Base-by-base conservation (phyloP, 2,888 invertebrate species). In the Campopleginae sp. region DNA sequence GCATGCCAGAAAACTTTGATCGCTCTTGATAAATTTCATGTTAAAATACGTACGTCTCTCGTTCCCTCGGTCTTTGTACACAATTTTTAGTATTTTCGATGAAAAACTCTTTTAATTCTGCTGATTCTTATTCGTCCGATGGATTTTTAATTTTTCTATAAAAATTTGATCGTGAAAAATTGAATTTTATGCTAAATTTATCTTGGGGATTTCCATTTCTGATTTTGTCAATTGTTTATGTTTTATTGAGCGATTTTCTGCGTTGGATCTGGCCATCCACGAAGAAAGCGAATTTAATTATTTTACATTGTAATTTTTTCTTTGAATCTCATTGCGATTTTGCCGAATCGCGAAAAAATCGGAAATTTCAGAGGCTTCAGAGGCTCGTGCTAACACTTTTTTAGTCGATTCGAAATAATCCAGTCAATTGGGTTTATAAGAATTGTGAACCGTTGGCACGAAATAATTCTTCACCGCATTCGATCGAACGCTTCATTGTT, bases 21-120 rank as follows among this genome's bases (percentile, higher is more conserved):
- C 66, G 80, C 54, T 72, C 31, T 79, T 51, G 17, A 48, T n/a
- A 42, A 80, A 72, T 72, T 80, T 31, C 42, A 65, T 51, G 48
- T n/a, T 38, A 51, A 80, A 80, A 42, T 61, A 33, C 48, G 19
- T 31, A 46, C 23, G 5, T 7, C 2, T 42, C 12, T 44, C 38
- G 48, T 23, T 31, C 33, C 8, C 23, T 44, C 33, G 44, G 44
- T 33, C 8, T 7, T 17, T 23, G 33, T 68, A 14, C 8, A 46
- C 54, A n/a, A 66, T 68, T 42, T 61, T 31, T 2, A 23, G 23
- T 46, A 48, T 23, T 44, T 48, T 63, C 1, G 19, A 19, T 14
- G 12, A 8, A 27, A 23, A 19, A 19, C 14, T 66, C 17, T 38
- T 63, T 63, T 19, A 48, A 48, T 58, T 23, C 6, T 23, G 44